Evolutionary conservation across 2,888 invertebrate genomes (phyloP).

Genomic region (Scrobipalpa atriplicella): DNA sequence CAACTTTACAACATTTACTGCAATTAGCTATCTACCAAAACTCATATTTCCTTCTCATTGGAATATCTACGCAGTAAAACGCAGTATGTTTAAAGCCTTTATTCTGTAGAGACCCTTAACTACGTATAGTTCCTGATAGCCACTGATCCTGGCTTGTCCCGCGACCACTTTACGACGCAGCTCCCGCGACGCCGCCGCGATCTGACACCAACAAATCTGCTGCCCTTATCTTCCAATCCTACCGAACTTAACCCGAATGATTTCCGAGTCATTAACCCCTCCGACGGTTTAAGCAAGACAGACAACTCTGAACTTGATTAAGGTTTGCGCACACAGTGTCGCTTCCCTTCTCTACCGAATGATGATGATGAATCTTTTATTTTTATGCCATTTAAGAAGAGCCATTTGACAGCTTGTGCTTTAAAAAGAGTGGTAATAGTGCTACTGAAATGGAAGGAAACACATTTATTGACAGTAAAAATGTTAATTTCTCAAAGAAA

Average conservation of each 20-base stretch:
- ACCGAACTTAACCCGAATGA: slow-evolving; percentile 79
- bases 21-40: not conserved
- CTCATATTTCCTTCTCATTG: too few relatives aligned
- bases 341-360: not conserved
- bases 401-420: too few relatives aligned
- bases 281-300: slow-evolving; percentile 78
- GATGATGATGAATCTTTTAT: too few relatives aligned
- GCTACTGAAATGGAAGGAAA: too few relatives aligned
- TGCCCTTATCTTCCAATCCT: slow-evolving; percentile 78
- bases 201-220: slow-evolving; percentile 77
- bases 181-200: slow-evolving; percentile 28
- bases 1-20: too few relatives aligned
- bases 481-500: too few relatives aligned
- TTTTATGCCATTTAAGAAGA: too few relatives aligned
- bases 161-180: not conserved
- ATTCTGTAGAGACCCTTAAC: not conserved
- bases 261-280: slow-evolving; percentile 81
- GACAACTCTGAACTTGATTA: slow-evolving; percentile 80
- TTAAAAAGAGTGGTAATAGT: too few relatives aligned
- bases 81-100: not conserved
- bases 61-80: too few relatives aligned
- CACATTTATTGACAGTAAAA: too few relatives aligned
- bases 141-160: slow-evolving; percentile 13
- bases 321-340: not conserved
- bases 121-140: not conserved